phyloP scores from a whole-genome alignment of 2,888 invertebrate genomes.

The Esperia sulphurella region DNA sequence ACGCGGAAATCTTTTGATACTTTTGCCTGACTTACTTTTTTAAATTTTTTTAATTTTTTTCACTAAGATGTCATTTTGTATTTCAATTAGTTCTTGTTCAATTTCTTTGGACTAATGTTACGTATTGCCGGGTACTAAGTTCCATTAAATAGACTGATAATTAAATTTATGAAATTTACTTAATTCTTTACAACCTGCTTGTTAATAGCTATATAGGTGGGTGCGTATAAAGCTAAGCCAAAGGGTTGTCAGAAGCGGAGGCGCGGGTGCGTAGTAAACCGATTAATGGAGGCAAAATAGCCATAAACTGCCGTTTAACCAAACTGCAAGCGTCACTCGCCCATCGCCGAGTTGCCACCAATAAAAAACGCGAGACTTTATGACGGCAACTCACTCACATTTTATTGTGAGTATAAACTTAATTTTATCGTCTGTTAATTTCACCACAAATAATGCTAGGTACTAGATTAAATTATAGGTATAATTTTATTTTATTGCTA shows the following conservation, averaged over 20 bases:
- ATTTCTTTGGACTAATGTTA: too few species aligned
- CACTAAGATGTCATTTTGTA: too few species aligned
- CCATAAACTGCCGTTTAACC: conserved; percentile 79
- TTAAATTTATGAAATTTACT: too few species aligned
- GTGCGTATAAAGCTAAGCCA: not conserved
- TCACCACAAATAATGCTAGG: conserved; percentile 77
- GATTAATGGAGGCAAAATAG: conserved; percentile 79
- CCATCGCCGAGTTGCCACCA: conserved; percentile 70
- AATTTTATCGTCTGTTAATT: conserved; percentile 80
- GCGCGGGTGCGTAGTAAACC: conserved; percentile 73
- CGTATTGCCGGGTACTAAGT: too few species aligned
- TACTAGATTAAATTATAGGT: conserved; percentile 63
- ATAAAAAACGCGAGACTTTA: conserved; percentile 80
- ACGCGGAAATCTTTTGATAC: not conserved
- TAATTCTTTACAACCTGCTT: too few species aligned
- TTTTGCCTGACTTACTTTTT: too few species aligned
- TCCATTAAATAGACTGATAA: too few species aligned
- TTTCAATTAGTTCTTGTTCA: too few species aligned
- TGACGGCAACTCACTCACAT: conserved; percentile 79
- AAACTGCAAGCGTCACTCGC: conserved; percentile 77
- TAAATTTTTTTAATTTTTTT: too few species aligned
- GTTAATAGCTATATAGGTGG: not conserved
- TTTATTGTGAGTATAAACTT: conserved; percentile 80
- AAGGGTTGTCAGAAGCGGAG: conserved; percentile 20
- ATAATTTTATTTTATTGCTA: conserved; percentile 61